Percentiles rank a stretch among this genome's conserved stretches.
Evolutionary conservation across 35 echinoderm and acorn worm genomes (phyloP).

Genomic region (Ophioderma brevispina): DNA sequence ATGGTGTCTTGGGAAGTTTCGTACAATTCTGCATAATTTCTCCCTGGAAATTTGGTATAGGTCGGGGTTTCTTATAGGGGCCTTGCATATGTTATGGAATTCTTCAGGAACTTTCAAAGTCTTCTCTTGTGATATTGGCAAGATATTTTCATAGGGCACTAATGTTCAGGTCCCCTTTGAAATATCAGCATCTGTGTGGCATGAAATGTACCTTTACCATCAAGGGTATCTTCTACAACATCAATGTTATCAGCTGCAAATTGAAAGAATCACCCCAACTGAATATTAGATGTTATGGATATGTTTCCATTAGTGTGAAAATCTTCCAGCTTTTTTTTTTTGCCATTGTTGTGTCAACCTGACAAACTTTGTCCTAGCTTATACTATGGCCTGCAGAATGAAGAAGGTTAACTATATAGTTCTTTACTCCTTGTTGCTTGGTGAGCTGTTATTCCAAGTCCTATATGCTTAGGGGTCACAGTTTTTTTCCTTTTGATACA

Average conservation of each 20-base stretch:
- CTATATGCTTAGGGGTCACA: neutral
- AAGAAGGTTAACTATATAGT: neutral
- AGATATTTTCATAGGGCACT: too few relatives aligned
- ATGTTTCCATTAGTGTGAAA: neutral
- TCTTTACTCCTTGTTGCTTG: neutral
- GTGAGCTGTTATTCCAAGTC: neutral
- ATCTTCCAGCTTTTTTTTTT: neutral
- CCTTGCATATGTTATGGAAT: constrained; percentile 16
- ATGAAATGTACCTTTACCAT: constrained; percentile 54
- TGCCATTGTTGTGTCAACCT: neutral
- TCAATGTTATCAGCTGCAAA: constrained; percentile 55
- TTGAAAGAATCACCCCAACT: constrained; percentile 3
- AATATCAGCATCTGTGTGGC: constrained; percentile 41
- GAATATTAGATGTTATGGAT: constrained; percentile 18
- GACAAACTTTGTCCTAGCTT: neutral
- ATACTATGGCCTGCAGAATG: neutral
- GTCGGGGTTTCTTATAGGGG: neutral
- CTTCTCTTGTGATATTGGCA: neutral
- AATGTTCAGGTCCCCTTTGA: too few relatives aligned
- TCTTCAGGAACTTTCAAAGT: neutral
- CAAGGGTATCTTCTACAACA: constrained; percentile 46
- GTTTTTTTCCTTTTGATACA: neutral
- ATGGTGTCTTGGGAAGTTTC: neutral
- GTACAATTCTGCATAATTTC: constrained; percentile 7
- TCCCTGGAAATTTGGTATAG: neutral